A percentile compares a stretch with the other conserved stretches of the same genome.
phyloP scores from a whole-genome alignment of 2,888 invertebrate species.

The Melanotus villosus region DNA sequence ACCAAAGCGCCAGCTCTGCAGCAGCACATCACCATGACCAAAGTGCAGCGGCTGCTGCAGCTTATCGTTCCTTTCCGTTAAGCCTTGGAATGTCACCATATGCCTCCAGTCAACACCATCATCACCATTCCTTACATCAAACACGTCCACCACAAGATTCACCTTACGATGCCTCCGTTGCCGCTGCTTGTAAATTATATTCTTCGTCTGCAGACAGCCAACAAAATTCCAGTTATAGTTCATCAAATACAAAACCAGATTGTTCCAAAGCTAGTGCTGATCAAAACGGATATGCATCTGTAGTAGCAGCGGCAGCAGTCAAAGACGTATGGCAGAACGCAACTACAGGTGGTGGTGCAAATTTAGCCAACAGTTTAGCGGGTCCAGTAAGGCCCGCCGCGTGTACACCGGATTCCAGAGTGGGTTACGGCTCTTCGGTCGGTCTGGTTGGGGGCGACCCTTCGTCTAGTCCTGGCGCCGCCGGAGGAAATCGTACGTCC shows the following conservation, averaged over 20 bases:
- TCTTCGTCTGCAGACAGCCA: slow-evolving; percentile 75
- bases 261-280: slow-evolving; percentile 79
- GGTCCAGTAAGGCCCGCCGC: slow-evolving; percentile 86
- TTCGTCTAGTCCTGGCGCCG: slow-evolving; percentile 81
- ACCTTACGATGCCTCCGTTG: slow-evolving; percentile 92
- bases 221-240: slow-evolving; percentile 73
- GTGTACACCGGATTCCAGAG: slow-evolving; percentile 90
- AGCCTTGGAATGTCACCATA: slow-evolving; percentile 90
- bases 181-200: slow-evolving; percentile 86
- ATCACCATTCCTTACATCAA: slow-evolving; percentile 82
- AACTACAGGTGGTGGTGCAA: slow-evolving; percentile 75
- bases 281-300: slow-evolving; percentile 78
- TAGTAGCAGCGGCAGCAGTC: slow-evolving; percentile 76
- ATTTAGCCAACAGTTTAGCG: slow-evolving; percentile 75
- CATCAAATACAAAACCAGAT: slow-evolving; percentile 78
- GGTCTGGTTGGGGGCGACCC: slow-evolving; percentile 85
- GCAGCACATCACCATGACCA: slow-evolving; percentile 78
- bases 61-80: slow-evolving; percentile 88
- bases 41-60: slow-evolving; percentile 78
- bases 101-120: slow-evolving; percentile 79
- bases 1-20: slow-evolving; percentile 81
- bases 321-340: slow-evolving; percentile 80
- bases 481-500: slow-evolving; percentile 70
- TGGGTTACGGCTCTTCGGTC: slow-evolving; percentile 77
- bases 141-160: slow-evolving; percentile 90